Conservation (phyloP, 1,140 invertebrate species). For the Solen grandis region DNA sequence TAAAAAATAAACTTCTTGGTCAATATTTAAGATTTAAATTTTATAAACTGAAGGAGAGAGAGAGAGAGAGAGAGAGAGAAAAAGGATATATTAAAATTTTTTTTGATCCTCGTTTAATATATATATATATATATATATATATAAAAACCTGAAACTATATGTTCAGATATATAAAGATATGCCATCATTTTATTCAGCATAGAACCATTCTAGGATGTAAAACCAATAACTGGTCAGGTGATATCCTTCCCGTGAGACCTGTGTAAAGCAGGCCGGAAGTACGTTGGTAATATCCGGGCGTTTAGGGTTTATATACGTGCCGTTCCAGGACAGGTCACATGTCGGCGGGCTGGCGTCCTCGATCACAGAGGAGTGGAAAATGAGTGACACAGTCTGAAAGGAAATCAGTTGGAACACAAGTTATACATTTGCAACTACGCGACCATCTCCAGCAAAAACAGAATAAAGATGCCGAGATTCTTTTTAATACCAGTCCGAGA, state of each 20-base stretch:
- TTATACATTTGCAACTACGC: no score
- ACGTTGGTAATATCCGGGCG: conserved; percentile 17
- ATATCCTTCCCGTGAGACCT: conserved; percentile 72
- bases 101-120: no score
- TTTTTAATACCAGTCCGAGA: background rate
- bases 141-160: no score
- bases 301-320: conserved; percentile 66
- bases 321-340: conserved; percentile 68
- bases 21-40: no score
- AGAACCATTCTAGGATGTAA: conserved; percentile 68
- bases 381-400: conserved; percentile 62
- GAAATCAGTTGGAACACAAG: no score
- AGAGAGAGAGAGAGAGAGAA: no score
- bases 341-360: conserved; percentile 69
- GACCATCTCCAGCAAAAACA: background rate
- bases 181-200: conserved; percentile 26
- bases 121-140: no score
- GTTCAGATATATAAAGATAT: no score
- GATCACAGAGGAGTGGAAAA: conserved; percentile 72
- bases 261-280: conserved; percentile 65
- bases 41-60: no score
- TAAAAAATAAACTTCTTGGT: no score
- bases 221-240: conserved; percentile 76
- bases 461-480: background rate
- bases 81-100: no score